These are phyloP conservation scores for Melanotus villosus DNA, from an alignment of 2,888 invertebrate species.

Conservation along the genomic window DNA sequence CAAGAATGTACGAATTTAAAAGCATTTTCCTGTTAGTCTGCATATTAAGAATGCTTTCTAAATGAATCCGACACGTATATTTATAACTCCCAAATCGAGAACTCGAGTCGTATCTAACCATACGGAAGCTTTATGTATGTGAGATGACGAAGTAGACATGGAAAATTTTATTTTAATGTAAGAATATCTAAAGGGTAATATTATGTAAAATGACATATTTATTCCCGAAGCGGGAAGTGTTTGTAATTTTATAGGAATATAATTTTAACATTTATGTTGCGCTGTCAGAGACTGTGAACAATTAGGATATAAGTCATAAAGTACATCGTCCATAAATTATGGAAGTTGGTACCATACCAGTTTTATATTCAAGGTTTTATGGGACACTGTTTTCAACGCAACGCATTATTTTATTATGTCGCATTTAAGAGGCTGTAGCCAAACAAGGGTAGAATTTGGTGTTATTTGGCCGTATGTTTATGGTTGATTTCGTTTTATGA, in stretches of 20 bases:
- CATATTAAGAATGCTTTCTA: slow-evolving; percentile 16
- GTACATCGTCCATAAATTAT: slow-evolving; percentile 25
- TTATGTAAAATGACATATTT: not conserved
- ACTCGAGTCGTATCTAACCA: not conserved
- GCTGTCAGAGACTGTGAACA: slow-evolving; percentile 18
- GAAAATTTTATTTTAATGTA: not conserved
- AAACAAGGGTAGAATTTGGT: slow-evolving; percentile 25
- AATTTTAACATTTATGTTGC: slow-evolving; percentile 10
- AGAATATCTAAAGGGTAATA: not conserved
- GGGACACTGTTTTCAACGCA: slow-evolving; percentile 31
- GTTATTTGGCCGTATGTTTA: slow-evolving; percentile 23
- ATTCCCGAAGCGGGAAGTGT: not conserved
- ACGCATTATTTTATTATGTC: slow-evolving; percentile 27
- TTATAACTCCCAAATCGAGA: slow-evolving; percentile 7
- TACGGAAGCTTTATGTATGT: not conserved
- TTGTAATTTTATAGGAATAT: slow-evolving; percentile 3
- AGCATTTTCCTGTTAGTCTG: slow-evolving; percentile 13
- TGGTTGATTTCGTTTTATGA: slow-evolving; percentile 35
- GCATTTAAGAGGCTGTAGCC: slow-evolving; percentile 23
- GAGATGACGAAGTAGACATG: not conserved
- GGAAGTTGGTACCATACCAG: slow-evolving; percentile 17
- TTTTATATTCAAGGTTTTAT: slow-evolving; percentile 24
- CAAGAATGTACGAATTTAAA: slow-evolving; percentile 12
- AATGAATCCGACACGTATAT: slow-evolving; percentile 11
- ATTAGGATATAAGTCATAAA: slow-evolving; percentile 20